phyloP scores from a whole-genome alignment of 2,113 vertebrate genomes.

The Fregata magnificens region DNA sequence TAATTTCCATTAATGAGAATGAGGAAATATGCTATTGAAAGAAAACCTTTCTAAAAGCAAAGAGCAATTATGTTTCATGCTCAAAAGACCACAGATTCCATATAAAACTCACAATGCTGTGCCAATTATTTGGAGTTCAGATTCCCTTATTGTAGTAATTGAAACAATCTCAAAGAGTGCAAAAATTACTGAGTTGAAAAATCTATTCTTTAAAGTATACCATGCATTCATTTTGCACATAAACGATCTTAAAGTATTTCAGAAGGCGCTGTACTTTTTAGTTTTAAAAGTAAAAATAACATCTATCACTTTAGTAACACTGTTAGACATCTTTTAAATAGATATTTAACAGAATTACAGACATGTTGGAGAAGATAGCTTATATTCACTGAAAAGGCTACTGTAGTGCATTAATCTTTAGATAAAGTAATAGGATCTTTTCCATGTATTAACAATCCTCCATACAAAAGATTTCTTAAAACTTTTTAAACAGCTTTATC shows the following conservation, averaged over 20 bases:
- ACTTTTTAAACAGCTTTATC: constrained; percentile 21
- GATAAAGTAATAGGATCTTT: constrained; percentile 41
- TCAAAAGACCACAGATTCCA: constrained; percentile 67
- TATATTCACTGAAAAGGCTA: constrained; percentile 54
- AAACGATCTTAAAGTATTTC: constrained; percentile 57
- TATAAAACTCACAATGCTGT: constrained; percentile 64
- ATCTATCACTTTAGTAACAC: constrained; percentile 30
- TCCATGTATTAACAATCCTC: constrained; percentile 29
- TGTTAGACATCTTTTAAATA: constrained; percentile 58
- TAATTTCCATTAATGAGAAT: constrained; percentile 73
- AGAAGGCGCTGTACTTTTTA: constrained; percentile 30
- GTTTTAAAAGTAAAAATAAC: constrained; percentile 67
- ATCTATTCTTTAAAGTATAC: constrained; percentile 61
- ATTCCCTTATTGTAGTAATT: constrained; percentile 64
- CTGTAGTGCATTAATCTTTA: constrained; percentile 40
- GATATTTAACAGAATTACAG: constrained; percentile 49
- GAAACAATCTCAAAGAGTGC: constrained; percentile 66
- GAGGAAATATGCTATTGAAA: constrained; percentile 58
- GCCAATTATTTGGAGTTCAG: constrained; percentile 75
- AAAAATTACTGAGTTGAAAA: constrained; percentile 66
- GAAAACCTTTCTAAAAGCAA: constrained; percentile 68
- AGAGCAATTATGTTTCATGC: constrained; percentile 68
- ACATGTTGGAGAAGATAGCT: constrained; percentile 27
- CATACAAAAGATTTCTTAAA: constrained; percentile 44
- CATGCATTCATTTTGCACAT: constrained; percentile 58